Evolutionary conservation across 2,888 invertebrate genomes (phyloP).

Genomic region (Crioceris asparagi): DNA sequence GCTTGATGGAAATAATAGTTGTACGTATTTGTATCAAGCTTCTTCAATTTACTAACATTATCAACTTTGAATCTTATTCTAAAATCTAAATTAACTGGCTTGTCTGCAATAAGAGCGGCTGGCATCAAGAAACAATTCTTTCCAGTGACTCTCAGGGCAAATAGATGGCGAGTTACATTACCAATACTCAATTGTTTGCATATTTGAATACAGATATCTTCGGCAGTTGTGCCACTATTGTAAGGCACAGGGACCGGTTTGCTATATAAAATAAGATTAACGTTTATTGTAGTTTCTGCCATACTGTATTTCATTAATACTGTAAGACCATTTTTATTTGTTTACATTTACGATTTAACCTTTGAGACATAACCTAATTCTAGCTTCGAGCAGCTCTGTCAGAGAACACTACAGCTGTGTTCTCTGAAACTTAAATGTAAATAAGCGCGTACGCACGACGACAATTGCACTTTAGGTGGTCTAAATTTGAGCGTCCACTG

Average conservation of each 20-base stretch:
- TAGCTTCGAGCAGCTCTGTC: no score
- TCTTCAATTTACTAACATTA: slow-evolving; percentile 48
- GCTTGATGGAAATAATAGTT: slow-evolving; percentile 82
- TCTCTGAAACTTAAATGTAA: no score
- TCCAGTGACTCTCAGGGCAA: slow-evolving; percentile 58
- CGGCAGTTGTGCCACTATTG: slow-evolving; percentile 42
- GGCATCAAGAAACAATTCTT: slow-evolving; percentile 60
- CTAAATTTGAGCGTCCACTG: no score
- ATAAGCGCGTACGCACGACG: no score
- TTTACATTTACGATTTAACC: no score
- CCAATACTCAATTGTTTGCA: slow-evolving; percentile 64
- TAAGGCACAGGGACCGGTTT: slow-evolving; percentile 21
- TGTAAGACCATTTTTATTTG: no score
- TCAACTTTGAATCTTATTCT: slow-evolving; percentile 71
- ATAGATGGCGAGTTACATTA: slow-evolving; percentile 66
- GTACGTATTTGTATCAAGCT: slow-evolving; percentile 64
- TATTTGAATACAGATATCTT: slow-evolving; percentile 59
- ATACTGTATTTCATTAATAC: no score
- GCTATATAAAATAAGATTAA: slow-evolving; percentile 17
- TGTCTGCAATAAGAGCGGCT: slow-evolving; percentile 43
- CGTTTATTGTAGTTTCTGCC: slow-evolving; percentile 12
- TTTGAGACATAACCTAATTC: no score
- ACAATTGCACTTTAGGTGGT: no score
- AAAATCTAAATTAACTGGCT: slow-evolving; percentile 50
- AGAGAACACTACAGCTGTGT: no score